Percentiles rank a stretch among this genome's conserved stretches.
Conservation (phyloP, 2,888 invertebrate genomes). For the Tipula unca region DNA sequence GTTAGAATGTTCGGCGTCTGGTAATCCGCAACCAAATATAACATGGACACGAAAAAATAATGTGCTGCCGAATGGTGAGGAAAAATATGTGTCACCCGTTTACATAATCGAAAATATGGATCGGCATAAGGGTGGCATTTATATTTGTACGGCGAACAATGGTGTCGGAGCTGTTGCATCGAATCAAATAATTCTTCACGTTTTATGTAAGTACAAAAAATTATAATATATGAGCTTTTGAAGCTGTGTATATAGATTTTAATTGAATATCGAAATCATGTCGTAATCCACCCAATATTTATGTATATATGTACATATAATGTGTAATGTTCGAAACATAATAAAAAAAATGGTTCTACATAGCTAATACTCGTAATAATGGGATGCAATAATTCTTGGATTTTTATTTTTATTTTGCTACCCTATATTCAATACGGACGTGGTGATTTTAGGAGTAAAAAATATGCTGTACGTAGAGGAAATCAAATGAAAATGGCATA, state of each 20-base stretch:
- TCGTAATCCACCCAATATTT: neutral
- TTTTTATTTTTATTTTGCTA: neutral
- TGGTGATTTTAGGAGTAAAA: neutral
- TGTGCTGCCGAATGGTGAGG: conserved; percentile 37
- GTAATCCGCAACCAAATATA: conserved; percentile 63
- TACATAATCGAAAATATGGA: conserved; percentile 47
- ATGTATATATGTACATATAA: too few species aligned
- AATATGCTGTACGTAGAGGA: neutral
- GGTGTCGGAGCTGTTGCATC: conserved; percentile 47
- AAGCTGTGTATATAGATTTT: neutral
- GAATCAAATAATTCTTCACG: conserved; percentile 45
- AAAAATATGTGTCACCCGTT: conserved; percentile 44
- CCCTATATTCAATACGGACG: neutral
- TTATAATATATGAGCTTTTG: neutral
- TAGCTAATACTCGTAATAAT: too few species aligned
- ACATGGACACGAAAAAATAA: conserved; percentile 47
- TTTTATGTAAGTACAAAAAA: conserved; percentile 44
- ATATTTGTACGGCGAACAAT: conserved; percentile 47
- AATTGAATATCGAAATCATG: neutral
- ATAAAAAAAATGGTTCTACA: neutral
- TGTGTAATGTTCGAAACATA: neutral
- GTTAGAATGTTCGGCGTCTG: conserved; percentile 57
- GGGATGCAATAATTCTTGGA: neutral
- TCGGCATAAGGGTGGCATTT: conserved; percentile 47
- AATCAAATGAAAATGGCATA: neutral